Base-by-base conservation (phyloP, 2,797 vertebrate species). In the Threskiornis aethiopicus region DNA sequence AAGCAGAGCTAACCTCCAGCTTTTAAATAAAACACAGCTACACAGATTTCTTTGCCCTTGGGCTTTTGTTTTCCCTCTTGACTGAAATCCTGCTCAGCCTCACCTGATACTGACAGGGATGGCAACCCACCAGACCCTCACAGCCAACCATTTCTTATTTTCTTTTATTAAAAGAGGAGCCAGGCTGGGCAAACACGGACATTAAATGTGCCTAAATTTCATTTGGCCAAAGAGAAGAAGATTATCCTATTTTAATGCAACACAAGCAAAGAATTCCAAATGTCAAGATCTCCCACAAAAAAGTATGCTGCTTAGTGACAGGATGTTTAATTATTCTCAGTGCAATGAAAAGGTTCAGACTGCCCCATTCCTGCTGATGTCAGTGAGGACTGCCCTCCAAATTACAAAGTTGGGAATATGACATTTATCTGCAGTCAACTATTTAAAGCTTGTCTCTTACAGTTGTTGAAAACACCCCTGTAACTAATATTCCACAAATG, bases 81-180 rank as follows among this genome's bases (percentile, higher is more conserved):
- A 94, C 82, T 95, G 82, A 97, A 97, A 96, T 94, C 80, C 94
- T 87, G 87, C 89, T 96, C 92, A 94, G 89, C 71, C 92, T 94
- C 86, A 96, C 96, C 96, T 97, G 96, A 96, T 83, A 87, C 55
- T 71, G 87, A 95, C 92, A 96, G 78, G 73, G 75, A 97, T 95
- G 89, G 92, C 92, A 97, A 96, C 65, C 73, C 84, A 94, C 85
- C 54, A 89, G 92, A 91, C 66, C 90, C 73, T 84, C 16, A 41
- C 80, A 95, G 91, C 78, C 93, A 97, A 83, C 61, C 78, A 15
- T 65, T 95, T 89, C 81, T 89, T 89, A 76, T 92, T 95, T 94
- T 75, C n/a, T 41, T 91, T 64, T 93, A 94, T 71, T 89, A 88
- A 77, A 85, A 76, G 28, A 84, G 46, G 22, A 97, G 55, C 37